These are phyloP conservation scores for Nomada goodeniana DNA, from an alignment of 2,888 invertebrate genomes.

Conservation along the genomic window DNA sequence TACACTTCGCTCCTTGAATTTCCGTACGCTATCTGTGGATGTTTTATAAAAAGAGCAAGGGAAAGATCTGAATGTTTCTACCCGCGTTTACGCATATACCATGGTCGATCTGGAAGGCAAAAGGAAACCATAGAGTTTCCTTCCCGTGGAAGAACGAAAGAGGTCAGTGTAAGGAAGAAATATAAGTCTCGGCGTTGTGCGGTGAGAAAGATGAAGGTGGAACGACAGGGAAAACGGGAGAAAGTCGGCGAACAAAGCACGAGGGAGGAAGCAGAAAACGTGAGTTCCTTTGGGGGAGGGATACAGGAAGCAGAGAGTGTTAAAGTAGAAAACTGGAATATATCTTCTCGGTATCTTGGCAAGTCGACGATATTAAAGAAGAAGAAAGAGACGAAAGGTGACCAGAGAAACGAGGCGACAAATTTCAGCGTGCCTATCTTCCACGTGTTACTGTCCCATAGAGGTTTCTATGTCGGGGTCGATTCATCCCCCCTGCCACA, in stretches of 20 bases:
- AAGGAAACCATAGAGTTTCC: constrained; percentile 1
- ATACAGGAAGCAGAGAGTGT: constrained; percentile 4
- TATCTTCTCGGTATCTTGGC: constrained; percentile 49
- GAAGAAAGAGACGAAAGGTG: constrained; percentile 56
- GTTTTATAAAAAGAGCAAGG: constrained; percentile 27
- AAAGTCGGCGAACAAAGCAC: neutral
- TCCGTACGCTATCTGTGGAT: constrained; percentile 19
- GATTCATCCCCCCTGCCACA: neutral
- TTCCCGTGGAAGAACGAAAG: constrained; percentile 17
- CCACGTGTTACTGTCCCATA: constrained; percentile 54
- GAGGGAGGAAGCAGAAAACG: neutral
- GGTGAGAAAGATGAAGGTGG: neutral
- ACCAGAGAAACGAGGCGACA: constrained; percentile 71
- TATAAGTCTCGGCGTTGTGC: constrained; percentile 26
- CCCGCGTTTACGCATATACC: constrained; percentile 9
- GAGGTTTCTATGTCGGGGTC: neutral
- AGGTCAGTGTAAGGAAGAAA: constrained; percentile 34
- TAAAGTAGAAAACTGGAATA: constrained; percentile 18
- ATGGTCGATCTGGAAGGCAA: neutral
- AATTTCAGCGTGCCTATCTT: constrained; percentile 64
- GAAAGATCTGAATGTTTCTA: constrained; percentile 28
- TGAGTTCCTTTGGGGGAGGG: neutral
- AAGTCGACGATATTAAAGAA: constrained; percentile 63
- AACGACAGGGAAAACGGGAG: neutral
- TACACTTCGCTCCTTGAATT: constrained; percentile 26